phyloP scores from a whole-genome alignment of 1,140 invertebrate genomes.

The Mercenaria mercenaria region DNA sequence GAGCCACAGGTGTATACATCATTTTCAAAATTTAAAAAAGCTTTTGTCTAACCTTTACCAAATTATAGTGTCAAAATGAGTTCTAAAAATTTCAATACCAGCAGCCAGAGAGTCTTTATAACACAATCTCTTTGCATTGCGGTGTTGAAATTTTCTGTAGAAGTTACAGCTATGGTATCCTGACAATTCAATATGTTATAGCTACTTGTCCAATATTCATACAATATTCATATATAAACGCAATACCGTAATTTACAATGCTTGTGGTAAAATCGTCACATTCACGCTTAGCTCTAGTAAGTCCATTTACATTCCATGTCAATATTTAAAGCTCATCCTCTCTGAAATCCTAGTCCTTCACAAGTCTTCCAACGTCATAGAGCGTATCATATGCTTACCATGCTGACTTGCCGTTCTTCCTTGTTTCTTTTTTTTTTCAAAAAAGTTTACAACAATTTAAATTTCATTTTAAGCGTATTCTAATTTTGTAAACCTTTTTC shows the following conservation, averaged over 20 bases:
- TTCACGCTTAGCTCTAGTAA: too few relatives aligned
- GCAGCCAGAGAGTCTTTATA: not conserved
- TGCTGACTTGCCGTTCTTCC: not conserved
- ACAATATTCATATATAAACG: too few relatives aligned
- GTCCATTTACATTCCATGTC: too few relatives aligned
- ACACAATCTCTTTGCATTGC: not conserved
- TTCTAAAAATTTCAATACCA: constrained; percentile 34
- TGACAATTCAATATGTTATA: not conserved
- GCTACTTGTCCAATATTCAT: constrained; percentile 10
- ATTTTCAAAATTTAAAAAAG: constrained; percentile 8
- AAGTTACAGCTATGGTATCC: constrained; percentile 13
- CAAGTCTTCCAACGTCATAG: constrained; percentile 6
- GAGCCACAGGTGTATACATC: constrained; percentile 23
- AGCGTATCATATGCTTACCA: constrained; percentile 34
- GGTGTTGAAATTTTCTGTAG: too few relatives aligned
- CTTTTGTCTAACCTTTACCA: too few relatives aligned
- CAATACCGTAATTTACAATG: constrained; percentile 20
- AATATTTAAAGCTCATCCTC: constrained; percentile 22
- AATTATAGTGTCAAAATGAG: constrained; percentile 29
- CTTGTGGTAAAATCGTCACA: too few relatives aligned
- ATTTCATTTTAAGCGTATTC: too few relatives aligned
- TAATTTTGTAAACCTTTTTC: too few relatives aligned
- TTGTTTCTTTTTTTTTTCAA: constrained; percentile 8
- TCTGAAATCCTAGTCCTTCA: not conserved
- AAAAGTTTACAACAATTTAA: too few relatives aligned